Percentiles rank a stretch among this genome's conserved stretches.
Conservation (phyloP, 2,888 invertebrate species). For the Linnaemya vulpina region DNA sequence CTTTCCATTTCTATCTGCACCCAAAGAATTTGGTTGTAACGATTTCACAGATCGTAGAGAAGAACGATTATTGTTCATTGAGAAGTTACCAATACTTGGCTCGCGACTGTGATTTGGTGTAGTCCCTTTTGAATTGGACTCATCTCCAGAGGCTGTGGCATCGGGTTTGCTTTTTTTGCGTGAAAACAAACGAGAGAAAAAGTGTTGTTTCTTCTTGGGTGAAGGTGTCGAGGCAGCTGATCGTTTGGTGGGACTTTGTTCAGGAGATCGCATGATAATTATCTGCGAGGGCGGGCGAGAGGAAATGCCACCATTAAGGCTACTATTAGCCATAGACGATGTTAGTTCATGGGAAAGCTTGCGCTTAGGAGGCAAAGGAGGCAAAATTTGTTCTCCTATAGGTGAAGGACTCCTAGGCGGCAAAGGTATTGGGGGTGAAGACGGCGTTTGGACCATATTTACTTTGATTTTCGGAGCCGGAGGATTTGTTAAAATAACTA, state of each 20-base stretch:
- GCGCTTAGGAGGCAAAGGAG: constrained; percentile 92
- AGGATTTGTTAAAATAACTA: constrained; percentile 83
- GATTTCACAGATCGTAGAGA: constrained; percentile 79
- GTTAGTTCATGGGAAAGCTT: constrained; percentile 63
- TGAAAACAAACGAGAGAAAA: constrained; percentile 87
- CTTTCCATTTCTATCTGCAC: constrained; percentile 79
- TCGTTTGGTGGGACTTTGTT: constrained; percentile 84
- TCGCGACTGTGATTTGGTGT: constrained; percentile 79
- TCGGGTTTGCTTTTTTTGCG: constrained; percentile 81
- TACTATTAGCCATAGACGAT: constrained; percentile 67
- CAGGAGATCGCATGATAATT: constrained; percentile 83
- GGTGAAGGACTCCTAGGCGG: constrained; percentile 79
- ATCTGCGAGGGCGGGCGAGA: constrained; percentile 81
- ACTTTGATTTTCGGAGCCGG: constrained; percentile 84
- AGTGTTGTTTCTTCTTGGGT: constrained; percentile 86
- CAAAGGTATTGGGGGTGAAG: constrained; percentile 77
- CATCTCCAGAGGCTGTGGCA: constrained; percentile 51
- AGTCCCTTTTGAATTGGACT: constrained; percentile 73
- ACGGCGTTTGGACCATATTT: constrained; percentile 77
- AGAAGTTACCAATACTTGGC: constrained; percentile 80
- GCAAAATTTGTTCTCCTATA: constrained; percentile 86
- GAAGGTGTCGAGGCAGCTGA: constrained; percentile 83
- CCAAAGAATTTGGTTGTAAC: constrained; percentile 80
- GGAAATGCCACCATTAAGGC: constrained; percentile 77
- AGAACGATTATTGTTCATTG: constrained; percentile 79